Evolutionary conservation across 1,140 invertebrate species (phyloP), one percentile per base, ranked within the genome.

Genomic region (Drosophila virilis): DNA sequence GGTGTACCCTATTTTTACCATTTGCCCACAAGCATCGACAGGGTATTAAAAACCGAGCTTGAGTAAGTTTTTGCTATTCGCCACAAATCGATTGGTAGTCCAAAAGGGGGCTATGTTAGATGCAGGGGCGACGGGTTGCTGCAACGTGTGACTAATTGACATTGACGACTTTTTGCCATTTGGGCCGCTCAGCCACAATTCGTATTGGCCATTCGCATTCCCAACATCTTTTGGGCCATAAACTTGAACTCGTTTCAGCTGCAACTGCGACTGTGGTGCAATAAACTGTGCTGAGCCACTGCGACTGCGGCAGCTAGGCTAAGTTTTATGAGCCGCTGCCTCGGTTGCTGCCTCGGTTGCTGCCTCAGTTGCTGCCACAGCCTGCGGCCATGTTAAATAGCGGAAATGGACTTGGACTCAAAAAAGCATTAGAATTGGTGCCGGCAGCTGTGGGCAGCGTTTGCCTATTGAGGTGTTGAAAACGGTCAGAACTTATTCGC

Each of bases 161-260:
- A 69, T 79, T 83, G 83, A 83, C 77, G 77, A 83, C 77, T 72
- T 75, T 73, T 62, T 76, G 79, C 77, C 68, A 77, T 72, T 55
- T 58, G 13, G 42, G n/a, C 64, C 42, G 22, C 22, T 42, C 43
- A 10, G 43, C 60, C 60, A 51, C 54, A 45, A 55, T 64, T 78
- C 55, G 7, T 28, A 37, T 32, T 58, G 33, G 43, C 35, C 37
- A 28, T 48, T 57, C 35, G 38, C 32, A 62, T 51, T 62, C 60
- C 37, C 7, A 64, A 45, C 72, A 69, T 80, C 66, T 77, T 77
- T 57, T 58, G 17, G 62, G 79, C 79, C 79, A 89, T 88, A 88
- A 88, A 88, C 83, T 89, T 89, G 83, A 88, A 88, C 83, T 77
- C 80, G 84, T 88, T 88, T 74, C 69, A 35, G 80, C 73, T 80